Evolutionary conservation across 2,888 invertebrate genomes (phyloP), one percentile per base, ranked within the genome.

Genomic region (Rotaria sp.): DNA sequence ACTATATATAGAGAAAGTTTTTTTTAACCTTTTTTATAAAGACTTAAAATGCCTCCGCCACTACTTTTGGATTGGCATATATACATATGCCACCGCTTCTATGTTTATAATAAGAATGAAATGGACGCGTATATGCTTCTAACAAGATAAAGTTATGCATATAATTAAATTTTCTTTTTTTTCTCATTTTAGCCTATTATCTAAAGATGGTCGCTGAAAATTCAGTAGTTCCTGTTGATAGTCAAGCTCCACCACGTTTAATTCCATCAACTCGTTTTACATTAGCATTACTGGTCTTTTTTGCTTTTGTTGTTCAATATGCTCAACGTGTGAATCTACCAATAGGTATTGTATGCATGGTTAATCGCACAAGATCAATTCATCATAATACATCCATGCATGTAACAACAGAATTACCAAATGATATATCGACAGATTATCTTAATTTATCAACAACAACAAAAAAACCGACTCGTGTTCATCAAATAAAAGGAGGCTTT

Each of bases 281-380:
- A 26, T n/a, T 80, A 10, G 80, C 80, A 45, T 80, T 80, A 45
- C 45, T 80, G 3, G 80, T 80, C 3, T 80, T 41, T 26, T 45
- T 45, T 26, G 80, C 80, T 15, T 80, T 80, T n/a, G n/a, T 80
- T 11, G 80, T 80, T 45, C 80, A 80, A 80, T 80, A 80, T n/a
- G n/a, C 45, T 41, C 80, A 80, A n/a, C 80, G 80, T n/a, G 24
- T 80, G 1, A 80, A 80, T 45, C n/a, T 80, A n/a, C 80, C 80
- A 15, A 80, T 80, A 38, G 80, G 45, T n/a, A 80, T 80, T 45
- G n/a, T n/a, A 24, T 80, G 80, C 15, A 80, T 80, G 80, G 45
- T 45, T 80, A 26, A 80, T 8, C 3, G 0, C 41, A 38, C 75
- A 7, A 4, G 1, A 38, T 0, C 15, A 38, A 38, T 1, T 38